phyloP scores from a whole-genome alignment of 2,797 vertebrate species.

The Denticeps clupeoides region DNA sequence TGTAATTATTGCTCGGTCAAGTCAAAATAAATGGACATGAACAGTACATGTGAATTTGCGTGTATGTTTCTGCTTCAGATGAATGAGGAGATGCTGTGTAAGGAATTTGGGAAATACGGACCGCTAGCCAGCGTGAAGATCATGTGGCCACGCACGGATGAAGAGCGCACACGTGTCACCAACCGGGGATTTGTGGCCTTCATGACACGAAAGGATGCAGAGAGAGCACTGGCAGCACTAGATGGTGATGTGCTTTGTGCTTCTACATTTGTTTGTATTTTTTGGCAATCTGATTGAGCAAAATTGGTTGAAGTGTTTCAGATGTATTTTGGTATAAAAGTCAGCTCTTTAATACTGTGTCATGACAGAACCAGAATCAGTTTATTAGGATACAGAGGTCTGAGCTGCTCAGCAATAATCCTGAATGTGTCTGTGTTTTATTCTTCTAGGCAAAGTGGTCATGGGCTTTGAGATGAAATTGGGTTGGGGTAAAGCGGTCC shows the following conservation, averaged over 20 bases:
- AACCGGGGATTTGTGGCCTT: conserved; percentile 72
- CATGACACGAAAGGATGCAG: conserved; percentile 71
- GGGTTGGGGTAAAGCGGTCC: conserved; percentile 71
- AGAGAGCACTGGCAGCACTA: conserved; percentile 62
- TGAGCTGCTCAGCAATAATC: not conserved
- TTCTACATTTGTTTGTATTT: not conserved
- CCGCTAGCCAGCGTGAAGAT: conserved; percentile 74
- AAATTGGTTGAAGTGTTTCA: too few relatives aligned
- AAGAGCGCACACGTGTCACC: conserved; percentile 62
- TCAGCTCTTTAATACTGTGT: too few relatives aligned
- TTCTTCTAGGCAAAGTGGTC: conserved; percentile 59
- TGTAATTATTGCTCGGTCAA: too few relatives aligned
- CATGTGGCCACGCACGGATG: conserved; percentile 73
- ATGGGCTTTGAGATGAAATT: conserved; percentile 77
- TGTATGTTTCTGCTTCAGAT: conserved; percentile 44
- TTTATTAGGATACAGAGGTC: too few relatives aligned
- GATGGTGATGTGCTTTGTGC: conserved; percentile 46
- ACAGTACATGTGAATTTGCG: not conserved
- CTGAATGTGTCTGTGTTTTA: not conserved
- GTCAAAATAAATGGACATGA: too few relatives aligned
- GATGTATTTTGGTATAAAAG: too few relatives aligned
- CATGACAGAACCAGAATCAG: too few relatives aligned
- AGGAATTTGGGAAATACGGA: conserved; percentile 72
- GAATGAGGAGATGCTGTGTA: conserved; percentile 73
- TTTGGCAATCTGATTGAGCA: too few relatives aligned